Conservation (phyloP, 2,888 invertebrate species). For the Gymnosoma rotundatum region DNA sequence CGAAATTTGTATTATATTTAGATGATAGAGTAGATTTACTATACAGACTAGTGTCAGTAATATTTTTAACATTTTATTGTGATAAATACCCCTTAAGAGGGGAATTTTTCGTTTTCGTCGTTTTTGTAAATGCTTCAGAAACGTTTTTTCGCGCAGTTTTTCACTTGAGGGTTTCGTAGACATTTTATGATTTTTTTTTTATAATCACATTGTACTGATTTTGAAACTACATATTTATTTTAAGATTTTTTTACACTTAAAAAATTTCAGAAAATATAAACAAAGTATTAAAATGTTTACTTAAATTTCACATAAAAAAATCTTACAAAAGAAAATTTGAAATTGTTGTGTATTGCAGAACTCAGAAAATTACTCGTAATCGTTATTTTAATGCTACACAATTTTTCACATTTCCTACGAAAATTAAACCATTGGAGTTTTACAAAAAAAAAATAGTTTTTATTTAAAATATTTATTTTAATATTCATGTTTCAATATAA, state of each 20-base stretch:
- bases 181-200: slow-evolving; percentile 53
- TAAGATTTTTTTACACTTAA: background rate
- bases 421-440: too few species aligned
- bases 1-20: slow-evolving; percentile 55
- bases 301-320: background rate
- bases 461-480: too few species aligned
- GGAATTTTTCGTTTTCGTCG: slow-evolving; percentile 62
- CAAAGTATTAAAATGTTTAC: background rate
- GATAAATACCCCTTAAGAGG: slow-evolving; percentile 58
- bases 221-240: background rate
- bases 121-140: slow-evolving; percentile 66
- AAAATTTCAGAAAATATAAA: slow-evolving; percentile 59
- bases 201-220: slow-evolving; percentile 45
- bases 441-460: too few species aligned
- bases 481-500: too few species aligned
- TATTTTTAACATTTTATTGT: slow-evolving; percentile 68
- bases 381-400: too few species aligned
- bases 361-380: too few species aligned
- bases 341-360: too few species aligned
- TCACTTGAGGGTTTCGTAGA: slow-evolving; percentile 51
- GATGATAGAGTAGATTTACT: slow-evolving; percentile 57
- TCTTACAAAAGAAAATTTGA: background rate
- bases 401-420: too few species aligned
- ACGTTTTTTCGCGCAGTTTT: slow-evolving; percentile 75
- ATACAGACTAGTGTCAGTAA: slow-evolving; percentile 59